A percentile compares a stretch with the other conserved stretches of the same genome.
Conservation (phyloP, 2,888 invertebrate genomes). For the Macrophya alboannulata region DNA sequence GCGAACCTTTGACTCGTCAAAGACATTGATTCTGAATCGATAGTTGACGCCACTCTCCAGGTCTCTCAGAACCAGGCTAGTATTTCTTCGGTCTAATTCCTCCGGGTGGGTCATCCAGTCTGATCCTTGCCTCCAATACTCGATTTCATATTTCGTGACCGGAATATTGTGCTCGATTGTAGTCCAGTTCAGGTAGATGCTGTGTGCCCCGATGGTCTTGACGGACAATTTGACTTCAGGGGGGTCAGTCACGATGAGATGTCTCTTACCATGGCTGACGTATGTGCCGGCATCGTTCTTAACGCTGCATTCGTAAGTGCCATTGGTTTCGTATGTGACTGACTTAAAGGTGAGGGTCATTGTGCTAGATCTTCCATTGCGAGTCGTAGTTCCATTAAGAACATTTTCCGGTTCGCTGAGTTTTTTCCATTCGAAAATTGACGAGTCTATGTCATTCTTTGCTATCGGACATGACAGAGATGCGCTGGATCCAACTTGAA, state of each 20-base stretch:
- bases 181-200: slow-evolving; percentile 2
- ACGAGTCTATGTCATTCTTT: background rate
- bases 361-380: background rate
- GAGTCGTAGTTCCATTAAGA: background rate
- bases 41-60: background rate
- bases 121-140: background rate
- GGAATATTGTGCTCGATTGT: background rate
- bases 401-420: background rate
- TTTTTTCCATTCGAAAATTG: background rate
- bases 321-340: background rate
- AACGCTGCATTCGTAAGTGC: slow-evolving; percentile 15
- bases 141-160: background rate
- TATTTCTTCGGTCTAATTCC: background rate
- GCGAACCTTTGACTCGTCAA: background rate
- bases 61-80: background rate
- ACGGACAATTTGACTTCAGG: background rate
- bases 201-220: background rate
- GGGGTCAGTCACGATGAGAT: background rate
- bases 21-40: background rate
- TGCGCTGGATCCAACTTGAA: background rate
- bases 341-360: background rate
- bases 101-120: background rate
- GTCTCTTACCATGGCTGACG: background rate
- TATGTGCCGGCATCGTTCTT: background rate
- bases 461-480: background rate